Evolutionary conservation across 2,888 invertebrate species (phyloP).

Genomic region (Rugalucina vietnamica): DNA sequence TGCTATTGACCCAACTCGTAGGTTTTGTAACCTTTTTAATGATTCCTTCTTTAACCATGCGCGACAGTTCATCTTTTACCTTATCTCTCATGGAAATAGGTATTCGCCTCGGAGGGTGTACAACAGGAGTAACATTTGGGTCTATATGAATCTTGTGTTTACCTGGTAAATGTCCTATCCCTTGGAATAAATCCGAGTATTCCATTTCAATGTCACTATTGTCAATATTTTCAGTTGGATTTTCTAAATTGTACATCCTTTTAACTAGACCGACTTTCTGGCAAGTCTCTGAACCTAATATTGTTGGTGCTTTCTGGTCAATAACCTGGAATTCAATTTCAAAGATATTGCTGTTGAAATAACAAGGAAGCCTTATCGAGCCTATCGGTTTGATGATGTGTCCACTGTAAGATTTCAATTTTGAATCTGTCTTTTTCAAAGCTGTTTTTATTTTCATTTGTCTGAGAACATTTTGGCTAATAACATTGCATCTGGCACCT

Average conservation of each 20-base stretch:
- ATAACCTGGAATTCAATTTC: constrained; percentile 11
- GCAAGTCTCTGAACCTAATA: neutral
- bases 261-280: constrained; percentile 33
- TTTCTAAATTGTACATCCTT: constrained; percentile 21
- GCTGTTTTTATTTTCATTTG: constrained; percentile 15
- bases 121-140: constrained; percentile 43
- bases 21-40: constrained; percentile 55
- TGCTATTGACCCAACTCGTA: constrained; percentile 61
- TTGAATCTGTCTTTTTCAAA: neutral
- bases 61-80: constrained; percentile 50
- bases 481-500: constrained; percentile 5
- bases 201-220: constrained; percentile 13
- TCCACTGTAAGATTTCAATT: constrained; percentile 6
- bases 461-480: neutral
- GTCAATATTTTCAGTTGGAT: neutral
- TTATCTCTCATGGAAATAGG: constrained; percentile 54
- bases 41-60: constrained; percentile 49
- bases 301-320: neutral
- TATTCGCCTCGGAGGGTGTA: constrained; percentile 53
- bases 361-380: neutral
- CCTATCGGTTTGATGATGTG: neutral
- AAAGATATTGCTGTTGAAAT: neutral
- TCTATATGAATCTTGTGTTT: constrained; percentile 33
- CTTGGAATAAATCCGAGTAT: constrained; percentile 40
- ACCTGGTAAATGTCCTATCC: constrained; percentile 48